Base-by-base conservation (phyloP, 2,888 invertebrate species). In the Rhaphigaster nebulosa region DNA sequence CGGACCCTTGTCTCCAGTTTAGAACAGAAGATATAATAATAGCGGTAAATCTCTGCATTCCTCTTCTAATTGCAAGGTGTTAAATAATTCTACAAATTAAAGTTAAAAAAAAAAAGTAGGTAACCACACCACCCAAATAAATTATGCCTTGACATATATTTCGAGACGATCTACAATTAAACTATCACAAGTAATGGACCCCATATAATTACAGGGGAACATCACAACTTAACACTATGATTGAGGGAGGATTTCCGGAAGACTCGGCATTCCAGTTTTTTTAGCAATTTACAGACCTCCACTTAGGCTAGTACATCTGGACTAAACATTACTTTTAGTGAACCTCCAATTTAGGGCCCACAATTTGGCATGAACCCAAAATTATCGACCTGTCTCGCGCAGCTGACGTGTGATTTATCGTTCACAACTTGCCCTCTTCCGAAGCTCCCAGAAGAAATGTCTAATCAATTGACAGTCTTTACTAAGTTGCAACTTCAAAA, bases 281-380 rank as follows among this genome's bases (percentile, higher is more conserved):
- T 50, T 6, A 13, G 45, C 84, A 84, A 84, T 84, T 84, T 84
- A 0, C 45, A 45, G 45, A n/a, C 84, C 84, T 84, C 84, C 84
- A 45, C 84, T 45, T 50, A 45, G 26, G 12, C 26, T 20, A 13
- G 84, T 84, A 84, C 84, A 84, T 84, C 84, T 84, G 84, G 84
- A 84, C 84, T 84, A 84, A 84, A 84, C 84, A 84, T 84, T 50
- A 84, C 80, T 45, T 80, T 80, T 45, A 84, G 45, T 26, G 50
- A 38, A 38, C 60, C 13, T 23, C 88, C 5, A 88, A 23, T 88
- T 88, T 13, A 12, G 41, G 41, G 12, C 45, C 60, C 26, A 41
- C 88, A 88, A 88, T 88, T 60, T 88, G 41, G 88, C 56, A 54
- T 41, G 41, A 88, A 88, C 88, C 88, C 88, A n/a, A 88, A 88